Base-by-base conservation (phyloP, 1,140 invertebrate genomes). In the Trachymyrmex septentrionalis region DNA sequence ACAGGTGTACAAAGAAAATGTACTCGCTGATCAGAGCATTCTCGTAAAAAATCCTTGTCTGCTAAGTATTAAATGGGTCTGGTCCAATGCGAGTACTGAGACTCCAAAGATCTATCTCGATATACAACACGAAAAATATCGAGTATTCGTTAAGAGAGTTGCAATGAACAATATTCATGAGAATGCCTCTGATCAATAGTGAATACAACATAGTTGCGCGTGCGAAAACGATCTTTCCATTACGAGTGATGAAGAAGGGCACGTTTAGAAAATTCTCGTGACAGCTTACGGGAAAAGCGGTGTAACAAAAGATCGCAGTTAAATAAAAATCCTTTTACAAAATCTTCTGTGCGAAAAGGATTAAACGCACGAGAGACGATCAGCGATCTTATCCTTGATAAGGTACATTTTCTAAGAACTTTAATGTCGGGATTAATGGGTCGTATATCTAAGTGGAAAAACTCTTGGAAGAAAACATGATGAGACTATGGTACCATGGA, bases 371-470 rank as follows among this genome's bases (percentile, higher is more conserved):
- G 30, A 55, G 14, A 69, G 30, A 57, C 21, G 53, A 71, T 57
- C 27, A 48, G n/a, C 24, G 72, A 72, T 72, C 12, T 6, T 77
- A 80, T 55, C 16, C 63, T 55, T 14, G 48, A 69, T 44, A 38
- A 57, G n/a, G 21, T 57, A 19, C 5, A 12, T 81, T 71, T 81
- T 27, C 53, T 71, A 44, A 81, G 34, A 34, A 71, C 64, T 67
- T 71, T 38, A 38, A 69, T 5, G 12, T 57, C 21, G 50, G 4
- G 5, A 69, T 59, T 34, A 50, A 24, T 44, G 24, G 34, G 5
- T 80, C n/a, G 14, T 24, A 63, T 19, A n/a, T 10, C 14, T 38
- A 71, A 34, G 34, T 5, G 16, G 9, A 57, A 81, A 48, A 3
- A 10, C 12, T n/a, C n/a, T 55, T 57, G 0, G 48, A 69, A 2